A percentile compares a stretch with the other conserved stretches of the same genome.
These are phyloP conservation scores for Syngnathus acus DNA, from an alignment of 2,797 vertebrate species.

Conservation along the genomic window DNA sequence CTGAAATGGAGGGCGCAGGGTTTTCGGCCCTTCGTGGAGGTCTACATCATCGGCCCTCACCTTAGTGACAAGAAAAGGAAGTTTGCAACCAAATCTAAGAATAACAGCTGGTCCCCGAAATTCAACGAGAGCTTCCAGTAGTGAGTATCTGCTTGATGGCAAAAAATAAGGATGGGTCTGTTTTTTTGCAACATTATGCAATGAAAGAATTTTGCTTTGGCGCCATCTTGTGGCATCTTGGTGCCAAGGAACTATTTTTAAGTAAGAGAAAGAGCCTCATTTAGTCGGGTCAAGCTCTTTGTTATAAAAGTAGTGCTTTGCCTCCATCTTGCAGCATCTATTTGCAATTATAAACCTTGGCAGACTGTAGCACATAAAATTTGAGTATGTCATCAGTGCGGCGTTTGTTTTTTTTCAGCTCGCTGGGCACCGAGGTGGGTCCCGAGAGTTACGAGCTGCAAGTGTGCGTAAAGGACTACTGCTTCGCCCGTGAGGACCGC, in stretches of 20 bases:
- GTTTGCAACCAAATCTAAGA: conserved; percentile 96
- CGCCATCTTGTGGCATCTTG: background rate
- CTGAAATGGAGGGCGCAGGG: conserved; percentile 95
- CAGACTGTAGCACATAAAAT: background rate
- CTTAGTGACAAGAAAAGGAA: conserved; percentile 97
- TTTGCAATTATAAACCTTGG: background rate
- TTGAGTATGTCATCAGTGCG: background rate
- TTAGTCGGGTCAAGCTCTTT: background rate
- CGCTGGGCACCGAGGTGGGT: conserved; percentile 82
- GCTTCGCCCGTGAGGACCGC: conserved; percentile 94
- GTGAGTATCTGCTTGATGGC: conserved; percentile 67
- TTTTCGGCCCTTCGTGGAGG: conserved; percentile 94
- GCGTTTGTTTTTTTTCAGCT: conserved; percentile 58
- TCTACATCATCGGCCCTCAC: conserved; percentile 93
- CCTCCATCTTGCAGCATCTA: background rate
- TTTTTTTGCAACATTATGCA: background rate
- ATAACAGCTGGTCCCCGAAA: conserved; percentile 96
- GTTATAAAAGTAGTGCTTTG: background rate
- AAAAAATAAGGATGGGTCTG: background rate
- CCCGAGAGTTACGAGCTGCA: conserved; percentile 95
- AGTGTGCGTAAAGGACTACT: conserved; percentile 97
- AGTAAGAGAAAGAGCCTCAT: background rate
- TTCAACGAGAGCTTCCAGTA: conserved; percentile 91
- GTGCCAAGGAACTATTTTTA: background rate
- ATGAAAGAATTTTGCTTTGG: background rate